phyloP scores from a whole-genome alignment of 2,888 invertebrate species.

The Hypercompe scribonia region DNA sequence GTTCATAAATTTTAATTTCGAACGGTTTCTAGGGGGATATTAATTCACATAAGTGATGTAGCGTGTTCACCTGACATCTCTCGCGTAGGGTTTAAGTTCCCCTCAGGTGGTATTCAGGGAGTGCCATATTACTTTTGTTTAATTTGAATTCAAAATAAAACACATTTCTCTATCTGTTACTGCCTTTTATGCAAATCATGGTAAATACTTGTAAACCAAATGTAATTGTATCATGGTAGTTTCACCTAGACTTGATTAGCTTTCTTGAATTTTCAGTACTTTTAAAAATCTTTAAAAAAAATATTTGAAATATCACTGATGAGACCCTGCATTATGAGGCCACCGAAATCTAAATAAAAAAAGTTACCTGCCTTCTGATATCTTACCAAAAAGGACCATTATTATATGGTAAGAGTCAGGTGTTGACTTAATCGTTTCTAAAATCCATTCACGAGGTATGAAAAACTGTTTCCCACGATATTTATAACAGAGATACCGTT shows the following conservation, averaged over 20 bases:
- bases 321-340: conserved; percentile 30
- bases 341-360: conserved; percentile 56
- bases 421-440: conserved; percentile 69
- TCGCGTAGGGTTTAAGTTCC: conserved; percentile 50
- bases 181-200: conserved; percentile 36
- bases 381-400: conserved; percentile 58
- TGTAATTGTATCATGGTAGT: conserved; percentile 40
- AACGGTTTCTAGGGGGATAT: conserved; percentile 65
- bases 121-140: conserved; percentile 33
- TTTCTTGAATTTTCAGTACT: conserved; percentile 48
- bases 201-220: conserved; percentile 30
- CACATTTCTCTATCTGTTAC: conserved; percentile 16
- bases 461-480: conserved; percentile 74
- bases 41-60: conserved; percentile 57
- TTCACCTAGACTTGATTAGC: conserved; percentile 50
- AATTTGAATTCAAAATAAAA: conserved; percentile 30
- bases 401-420: conserved; percentile 65
- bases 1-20: conserved; percentile 61
- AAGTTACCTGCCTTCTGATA: conserved; percentile 71
- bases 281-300: conserved; percentile 35
- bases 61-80: conserved; percentile 70
- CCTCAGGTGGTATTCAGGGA: conserved; percentile 49
- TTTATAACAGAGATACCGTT: conserved; percentile 46
- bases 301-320: conserved; percentile 38
- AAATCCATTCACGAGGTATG: conserved; percentile 59